Conservation (phyloP, 2,113 vertebrate species). For the Stercorarius parasiticus region DNA sequence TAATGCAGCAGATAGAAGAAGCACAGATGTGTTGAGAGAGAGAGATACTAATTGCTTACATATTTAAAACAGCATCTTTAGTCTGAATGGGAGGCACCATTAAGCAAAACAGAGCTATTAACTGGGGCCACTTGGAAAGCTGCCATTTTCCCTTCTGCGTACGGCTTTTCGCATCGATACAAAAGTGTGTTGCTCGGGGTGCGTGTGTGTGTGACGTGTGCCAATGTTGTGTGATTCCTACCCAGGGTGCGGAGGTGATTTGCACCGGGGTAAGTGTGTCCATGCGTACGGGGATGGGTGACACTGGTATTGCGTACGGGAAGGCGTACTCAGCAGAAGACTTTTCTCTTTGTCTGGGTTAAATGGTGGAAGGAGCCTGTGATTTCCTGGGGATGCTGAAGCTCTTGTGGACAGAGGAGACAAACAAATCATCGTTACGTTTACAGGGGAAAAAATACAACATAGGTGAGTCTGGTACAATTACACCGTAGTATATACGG, state of each 20-base stretch:
- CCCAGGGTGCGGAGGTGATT: background rate
- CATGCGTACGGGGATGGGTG: rapidly evolving
- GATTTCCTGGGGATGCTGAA: background rate
- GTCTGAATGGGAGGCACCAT: constrained; percentile 63
- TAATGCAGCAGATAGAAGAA: constrained; percentile 39
- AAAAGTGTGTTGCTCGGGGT: background rate
- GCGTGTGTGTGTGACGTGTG: background rate
- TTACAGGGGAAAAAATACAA: constrained; percentile 38
- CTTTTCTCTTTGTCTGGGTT: background rate
- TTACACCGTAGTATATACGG: background rate
- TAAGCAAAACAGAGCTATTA: constrained; percentile 70
- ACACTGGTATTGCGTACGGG: rapidly evolving
- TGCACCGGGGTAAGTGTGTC: background rate
- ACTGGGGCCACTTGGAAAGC: constrained; percentile 62
- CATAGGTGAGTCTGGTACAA: constrained; percentile 14
- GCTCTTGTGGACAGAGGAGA: background rate
- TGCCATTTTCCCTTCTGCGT: constrained; percentile 49
- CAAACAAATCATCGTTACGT: background rate
- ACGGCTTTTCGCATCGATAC: background rate
- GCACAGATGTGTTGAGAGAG: constrained; percentile 65
- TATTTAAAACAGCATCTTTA: constrained; percentile 68
- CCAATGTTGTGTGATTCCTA: background rate
- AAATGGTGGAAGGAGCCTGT: background rate
- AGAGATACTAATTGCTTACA: constrained; percentile 70
- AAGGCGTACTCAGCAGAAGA: background rate